Conservation (phyloP, 2,888 invertebrate species). For the Rapana venosa region DNA sequence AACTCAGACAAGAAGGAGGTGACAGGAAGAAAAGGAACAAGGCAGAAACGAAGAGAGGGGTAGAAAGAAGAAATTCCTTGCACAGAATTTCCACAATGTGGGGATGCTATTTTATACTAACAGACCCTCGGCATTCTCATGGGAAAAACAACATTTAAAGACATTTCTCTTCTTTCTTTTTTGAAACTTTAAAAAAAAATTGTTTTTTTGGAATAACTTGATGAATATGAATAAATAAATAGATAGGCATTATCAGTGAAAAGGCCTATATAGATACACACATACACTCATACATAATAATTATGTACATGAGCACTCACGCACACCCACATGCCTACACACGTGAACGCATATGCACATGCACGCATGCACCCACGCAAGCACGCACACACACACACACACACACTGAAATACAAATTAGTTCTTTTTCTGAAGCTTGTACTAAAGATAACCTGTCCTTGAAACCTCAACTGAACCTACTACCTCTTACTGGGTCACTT, state of each 20-base stretch:
- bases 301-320: too few relatives aligned
- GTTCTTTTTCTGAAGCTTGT: background rate
- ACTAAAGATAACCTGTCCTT: background rate
- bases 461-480: background rate
- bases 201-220: too few relatives aligned
- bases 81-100: too few relatives aligned
- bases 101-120: too few relatives aligned
- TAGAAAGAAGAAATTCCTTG: too few relatives aligned
- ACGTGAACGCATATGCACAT: background rate
- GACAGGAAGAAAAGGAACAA: too few relatives aligned
- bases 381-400: conserved; percentile 3
- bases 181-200: too few relatives aligned
- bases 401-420: background rate
- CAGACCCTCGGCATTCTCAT: too few relatives aligned
- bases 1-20: too few relatives aligned
- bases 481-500: background rate
- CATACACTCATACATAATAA: background rate
- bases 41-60: too few relatives aligned
- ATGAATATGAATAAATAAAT: background rate
- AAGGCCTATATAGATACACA: background rate
- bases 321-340: background rate
- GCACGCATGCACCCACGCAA: background rate
- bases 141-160: too few relatives aligned
- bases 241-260: background rate
- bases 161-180: too few relatives aligned